Conservation (phyloP, 2,888 invertebrate genomes). For the Megamerina dolium region DNA sequence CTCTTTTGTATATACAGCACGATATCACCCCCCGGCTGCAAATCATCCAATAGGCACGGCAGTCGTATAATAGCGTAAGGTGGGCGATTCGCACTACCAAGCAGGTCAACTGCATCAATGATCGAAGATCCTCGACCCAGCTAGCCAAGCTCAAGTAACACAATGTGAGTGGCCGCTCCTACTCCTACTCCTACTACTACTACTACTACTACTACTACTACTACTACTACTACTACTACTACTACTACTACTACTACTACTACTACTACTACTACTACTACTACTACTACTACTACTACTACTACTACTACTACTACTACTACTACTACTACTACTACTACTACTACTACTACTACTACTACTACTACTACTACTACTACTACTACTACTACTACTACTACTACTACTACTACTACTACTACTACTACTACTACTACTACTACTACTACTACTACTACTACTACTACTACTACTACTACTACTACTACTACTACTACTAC, state of each 20-base stretch:
- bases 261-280: constrained; percentile 1
- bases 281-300: background rate
- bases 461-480: constrained; percentile 1
- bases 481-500: constrained; percentile 1
- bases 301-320: constrained; percentile 1
- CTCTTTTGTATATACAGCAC: no score
- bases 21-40: no score
- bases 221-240: constrained; percentile 1
- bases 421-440: constrained; percentile 2
- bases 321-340: constrained; percentile 1
- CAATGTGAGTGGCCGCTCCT: no score
- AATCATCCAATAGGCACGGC: no score
- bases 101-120: no score
- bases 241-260: constrained; percentile 1
- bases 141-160: no score
- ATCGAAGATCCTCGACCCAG: no score
- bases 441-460: constrained; percentile 13
- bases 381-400: constrained; percentile 1
- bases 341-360: constrained; percentile 1
- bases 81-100: no score
- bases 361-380: background rate
- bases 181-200: no score
- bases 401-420: constrained; percentile 1
- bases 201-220: background rate
- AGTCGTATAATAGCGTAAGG: no score